A percentile compares a stretch with the other conserved stretches of the same genome.
phyloP scores from a whole-genome alignment of 1,140 invertebrate species.

The Atta texana region DNA sequence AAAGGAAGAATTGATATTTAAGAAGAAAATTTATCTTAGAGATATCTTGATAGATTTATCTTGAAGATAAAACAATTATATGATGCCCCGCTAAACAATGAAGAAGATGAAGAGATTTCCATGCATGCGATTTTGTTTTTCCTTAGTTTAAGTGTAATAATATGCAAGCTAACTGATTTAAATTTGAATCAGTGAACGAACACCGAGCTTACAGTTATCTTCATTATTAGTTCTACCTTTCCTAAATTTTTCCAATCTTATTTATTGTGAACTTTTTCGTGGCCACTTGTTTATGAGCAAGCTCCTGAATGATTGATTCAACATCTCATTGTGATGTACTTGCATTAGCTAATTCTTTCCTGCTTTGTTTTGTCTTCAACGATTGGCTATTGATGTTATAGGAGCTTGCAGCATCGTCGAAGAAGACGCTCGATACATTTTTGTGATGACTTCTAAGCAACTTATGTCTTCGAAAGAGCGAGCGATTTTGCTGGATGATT shows the following conservation, averaged over 20 bases:
- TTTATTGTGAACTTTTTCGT: conserved; percentile 19
- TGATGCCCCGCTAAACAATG: not conserved
- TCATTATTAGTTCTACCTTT: conserved; percentile 3
- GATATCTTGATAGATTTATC: no score
- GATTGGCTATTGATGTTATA: conserved; percentile 58
- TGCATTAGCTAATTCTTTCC: not conserved
- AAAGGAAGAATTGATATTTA: not conserved
- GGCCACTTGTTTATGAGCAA: not conserved
- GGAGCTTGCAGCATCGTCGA: conserved; percentile 55
- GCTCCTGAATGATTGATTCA: not conserved
- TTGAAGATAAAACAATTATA: not conserved
- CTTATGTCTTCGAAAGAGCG: not conserved
- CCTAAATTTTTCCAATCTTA: not conserved
- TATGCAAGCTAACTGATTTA: not conserved
- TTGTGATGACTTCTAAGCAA: conserved; percentile 50
- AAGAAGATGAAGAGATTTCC: not conserved
- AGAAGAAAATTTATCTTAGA: not conserved
- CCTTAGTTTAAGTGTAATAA: not conserved
- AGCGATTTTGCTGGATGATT: conserved; percentile 37
- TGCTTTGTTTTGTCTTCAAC: conserved; percentile 39
- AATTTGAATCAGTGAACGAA: not conserved
- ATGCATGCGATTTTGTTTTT: not conserved
- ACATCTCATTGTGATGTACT: not conserved
- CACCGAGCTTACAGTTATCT: not conserved
- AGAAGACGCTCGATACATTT: conserved; percentile 59